phyloP scores from a whole-genome alignment of 2,888 invertebrate species.

The Chloromyia formosa region DNA sequence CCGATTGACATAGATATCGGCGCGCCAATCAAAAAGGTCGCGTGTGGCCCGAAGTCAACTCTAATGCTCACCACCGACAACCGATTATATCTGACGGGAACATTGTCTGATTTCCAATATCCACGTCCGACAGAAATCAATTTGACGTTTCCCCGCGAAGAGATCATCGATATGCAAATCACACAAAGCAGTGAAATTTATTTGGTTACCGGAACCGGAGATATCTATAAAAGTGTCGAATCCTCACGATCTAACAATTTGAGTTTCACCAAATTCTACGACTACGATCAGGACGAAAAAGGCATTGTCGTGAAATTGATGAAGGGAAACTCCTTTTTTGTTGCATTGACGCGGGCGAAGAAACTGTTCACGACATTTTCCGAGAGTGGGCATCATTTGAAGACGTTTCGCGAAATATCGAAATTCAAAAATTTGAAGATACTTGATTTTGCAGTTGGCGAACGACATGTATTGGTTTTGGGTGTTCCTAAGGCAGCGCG shows the following conservation, averaged over 20 bases:
- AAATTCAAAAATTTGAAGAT: slow-evolving; percentile 61
- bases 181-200: slow-evolving; percentile 62
- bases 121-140: slow-evolving; percentile 60
- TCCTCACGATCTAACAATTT: slow-evolving; percentile 60
- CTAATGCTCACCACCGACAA: slow-evolving; percentile 60
- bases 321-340: slow-evolving; percentile 61
- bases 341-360: slow-evolving; percentile 60
- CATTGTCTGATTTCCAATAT: slow-evolving; percentile 60
- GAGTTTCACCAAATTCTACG: slow-evolving; percentile 62
- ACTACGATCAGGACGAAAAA: slow-evolving; percentile 63
- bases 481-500: slow-evolving; percentile 57
- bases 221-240: slow-evolving; percentile 61
- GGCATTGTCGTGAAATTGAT: slow-evolving; percentile 61
- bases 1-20: slow-evolving; percentile 60
- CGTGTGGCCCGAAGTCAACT: slow-evolving; percentile 61
- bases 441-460: slow-evolving; percentile 61
- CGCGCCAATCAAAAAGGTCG: slow-evolving; percentile 57
- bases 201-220: slow-evolving; percentile 61
- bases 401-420: slow-evolving; percentile 63
- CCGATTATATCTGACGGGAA: slow-evolving; percentile 59
- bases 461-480: slow-evolving; percentile 61
- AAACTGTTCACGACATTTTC: slow-evolving; percentile 64
- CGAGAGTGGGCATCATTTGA: slow-evolving; percentile 63
- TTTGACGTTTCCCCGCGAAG: slow-evolving; percentile 59
- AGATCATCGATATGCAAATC: slow-evolving; percentile 57